Evolutionary conservation across 2,113 vertebrate genomes (phyloP).

Genomic region (Chlorodrepanis virens): DNA sequence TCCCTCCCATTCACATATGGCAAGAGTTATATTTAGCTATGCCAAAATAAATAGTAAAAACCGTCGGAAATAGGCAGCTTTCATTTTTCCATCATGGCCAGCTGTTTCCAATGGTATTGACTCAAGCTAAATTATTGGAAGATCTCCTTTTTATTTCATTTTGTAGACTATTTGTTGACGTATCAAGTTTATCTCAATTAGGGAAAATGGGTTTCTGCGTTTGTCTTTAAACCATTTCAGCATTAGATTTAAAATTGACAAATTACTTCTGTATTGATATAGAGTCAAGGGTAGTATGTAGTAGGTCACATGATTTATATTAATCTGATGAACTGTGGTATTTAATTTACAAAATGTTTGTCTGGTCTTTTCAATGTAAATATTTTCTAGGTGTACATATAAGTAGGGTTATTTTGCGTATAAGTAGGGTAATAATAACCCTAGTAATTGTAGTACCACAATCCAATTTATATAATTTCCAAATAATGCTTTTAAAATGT

Average conservation of each 20-base stretch:
- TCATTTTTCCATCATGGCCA: not conserved
- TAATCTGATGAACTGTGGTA: not conserved
- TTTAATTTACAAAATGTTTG: constrained; percentile 48
- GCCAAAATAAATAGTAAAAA: not conserved
- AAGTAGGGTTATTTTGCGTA: not conserved
- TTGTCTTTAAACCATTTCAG: not conserved
- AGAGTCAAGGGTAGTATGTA: not conserved
- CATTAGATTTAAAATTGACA: constrained; percentile 32
- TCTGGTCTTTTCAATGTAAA: not conserved
- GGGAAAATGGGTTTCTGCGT: not conserved
- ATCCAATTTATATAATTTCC: not conserved
- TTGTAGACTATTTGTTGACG: not conserved
- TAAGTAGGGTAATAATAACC: not conserved
- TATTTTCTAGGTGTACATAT: not conserved
- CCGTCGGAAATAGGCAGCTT: not conserved
- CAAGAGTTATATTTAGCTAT: not conserved
- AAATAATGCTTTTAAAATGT: not conserved
- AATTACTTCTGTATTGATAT: not conserved
- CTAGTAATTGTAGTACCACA: not conserved
- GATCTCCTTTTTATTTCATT: not conserved
- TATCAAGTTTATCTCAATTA: not conserved
- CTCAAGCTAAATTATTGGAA: not conserved
- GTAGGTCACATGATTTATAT: not conserved
- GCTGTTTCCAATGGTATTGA: not conserved
- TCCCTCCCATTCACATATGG: not conserved